Evolutionary conservation across 2,113 vertebrate genomes (phyloP).

Genomic region (Sylvietta virens): DNA sequence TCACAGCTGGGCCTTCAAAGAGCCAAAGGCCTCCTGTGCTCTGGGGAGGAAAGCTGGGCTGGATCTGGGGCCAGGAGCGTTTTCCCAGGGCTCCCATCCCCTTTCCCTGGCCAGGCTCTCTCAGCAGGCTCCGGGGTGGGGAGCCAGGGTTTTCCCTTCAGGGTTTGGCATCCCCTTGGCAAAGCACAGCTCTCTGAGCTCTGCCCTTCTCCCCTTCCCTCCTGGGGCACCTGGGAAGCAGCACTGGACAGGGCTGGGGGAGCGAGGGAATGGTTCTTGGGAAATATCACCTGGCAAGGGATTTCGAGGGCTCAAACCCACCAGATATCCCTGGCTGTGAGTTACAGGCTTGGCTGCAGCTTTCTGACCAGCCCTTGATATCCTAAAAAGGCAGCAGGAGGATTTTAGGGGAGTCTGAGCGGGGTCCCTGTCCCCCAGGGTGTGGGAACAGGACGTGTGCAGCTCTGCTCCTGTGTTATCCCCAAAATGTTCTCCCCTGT

Average conservation of each 20-base stretch:
- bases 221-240: not conserved
- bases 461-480: not conserved
- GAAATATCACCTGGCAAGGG: not conserved
- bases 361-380: not conserved
- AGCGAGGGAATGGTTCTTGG: not conserved
- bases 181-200: not conserved
- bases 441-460: not conserved
- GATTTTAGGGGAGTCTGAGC: not conserved
- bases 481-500: not conserved
- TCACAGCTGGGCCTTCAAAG: not conserved
- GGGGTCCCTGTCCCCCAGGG: accelerated
- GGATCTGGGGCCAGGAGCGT: not conserved
- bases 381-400: not conserved
- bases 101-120: not conserved
- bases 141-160: not conserved
- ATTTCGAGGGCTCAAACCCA: not conserved
- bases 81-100: not conserved
- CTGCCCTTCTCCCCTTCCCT: not conserved
- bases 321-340: not conserved
- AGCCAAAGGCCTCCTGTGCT: not conserved
- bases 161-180: not conserved
- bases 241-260: not conserved
- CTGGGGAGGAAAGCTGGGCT: not conserved
- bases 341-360: not conserved
- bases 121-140: not conserved